These are phyloP conservation scores for Notodonta ziczac DNA, from an alignment of 2,888 invertebrate genomes.

Conservation along the genomic window DNA sequence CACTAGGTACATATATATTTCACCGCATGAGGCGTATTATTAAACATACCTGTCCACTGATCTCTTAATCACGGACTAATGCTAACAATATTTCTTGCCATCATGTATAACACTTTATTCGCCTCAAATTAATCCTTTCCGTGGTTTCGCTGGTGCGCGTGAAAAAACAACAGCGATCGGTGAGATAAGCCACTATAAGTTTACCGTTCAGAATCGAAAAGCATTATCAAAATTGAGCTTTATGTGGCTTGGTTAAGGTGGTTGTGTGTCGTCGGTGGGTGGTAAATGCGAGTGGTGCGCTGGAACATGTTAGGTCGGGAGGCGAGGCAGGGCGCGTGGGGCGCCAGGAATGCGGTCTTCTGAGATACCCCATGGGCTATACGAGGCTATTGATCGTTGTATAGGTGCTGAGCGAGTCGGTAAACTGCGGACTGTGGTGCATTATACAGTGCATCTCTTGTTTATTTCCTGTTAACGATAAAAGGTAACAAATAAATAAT, in stretches of 20 bases:
- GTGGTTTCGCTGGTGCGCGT: slow-evolving; percentile 67
- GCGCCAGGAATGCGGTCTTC: slow-evolving; percentile 77
- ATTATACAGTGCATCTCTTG: not conserved
- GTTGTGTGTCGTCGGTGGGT: slow-evolving; percentile 15
- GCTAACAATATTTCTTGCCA: slow-evolving; percentile 17
- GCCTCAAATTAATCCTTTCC: slow-evolving; percentile 80
- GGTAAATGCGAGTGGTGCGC: slow-evolving; percentile 41
- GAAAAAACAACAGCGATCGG: slow-evolving; percentile 70
- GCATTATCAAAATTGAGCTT: slow-evolving; percentile 32
- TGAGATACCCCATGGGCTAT: slow-evolving; percentile 76
- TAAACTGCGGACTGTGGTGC: slow-evolving; percentile 42
- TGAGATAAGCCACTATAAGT: slow-evolving; percentile 45
- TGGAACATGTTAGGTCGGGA: slow-evolving; percentile 59
- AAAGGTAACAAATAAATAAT: not conserved
- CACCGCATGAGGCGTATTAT: not conserved
- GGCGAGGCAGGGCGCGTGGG: slow-evolving; percentile 56
- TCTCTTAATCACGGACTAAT: slow-evolving; percentile 12
- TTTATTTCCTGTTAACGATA: not conserved
- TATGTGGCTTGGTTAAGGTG: slow-evolving; percentile 31
- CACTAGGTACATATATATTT: not conserved
- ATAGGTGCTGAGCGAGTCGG: slow-evolving; percentile 47
- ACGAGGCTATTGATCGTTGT: slow-evolving; percentile 63
- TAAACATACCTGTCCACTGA: not conserved
- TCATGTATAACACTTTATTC: slow-evolving; percentile 68
- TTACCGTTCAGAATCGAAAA: slow-evolving; percentile 11